Conservation (phyloP, 1,140 invertebrate species). For the Listronotus oregonensis region DNA sequence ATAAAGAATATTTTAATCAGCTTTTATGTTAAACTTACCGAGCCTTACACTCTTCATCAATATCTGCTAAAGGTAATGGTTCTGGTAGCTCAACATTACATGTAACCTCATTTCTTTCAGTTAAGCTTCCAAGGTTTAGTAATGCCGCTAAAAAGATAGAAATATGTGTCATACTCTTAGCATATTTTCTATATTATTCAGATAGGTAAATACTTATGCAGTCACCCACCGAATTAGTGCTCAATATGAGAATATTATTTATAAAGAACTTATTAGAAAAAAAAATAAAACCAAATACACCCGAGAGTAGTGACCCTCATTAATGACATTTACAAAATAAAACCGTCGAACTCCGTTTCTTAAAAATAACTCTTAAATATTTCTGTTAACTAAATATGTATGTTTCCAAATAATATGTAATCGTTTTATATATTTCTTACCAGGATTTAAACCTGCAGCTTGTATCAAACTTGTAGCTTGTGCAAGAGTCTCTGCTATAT, state of each 20-base stretch:
- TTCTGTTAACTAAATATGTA: no score
- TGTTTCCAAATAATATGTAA: no score
- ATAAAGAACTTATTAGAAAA: no score
- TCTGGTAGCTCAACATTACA: slow-evolving; percentile 73
- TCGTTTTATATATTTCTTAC: slow-evolving; percentile 47
- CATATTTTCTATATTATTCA: not conserved
- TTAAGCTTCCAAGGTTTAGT: slow-evolving; percentile 20
- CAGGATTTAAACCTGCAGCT: slow-evolving; percentile 65
- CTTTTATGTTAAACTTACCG: slow-evolving; percentile 51
- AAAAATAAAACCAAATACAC: no score
- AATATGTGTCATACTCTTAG: not conserved
- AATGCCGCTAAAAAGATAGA: slow-evolving; percentile 17
- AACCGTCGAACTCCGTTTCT: no score
- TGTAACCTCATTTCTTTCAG: slow-evolving; percentile 4
- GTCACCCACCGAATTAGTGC: no score
- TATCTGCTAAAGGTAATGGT: slow-evolving; percentile 72
- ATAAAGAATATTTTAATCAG: no score
- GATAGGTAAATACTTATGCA: no score
- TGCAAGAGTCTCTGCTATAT: slow-evolving; percentile 71
- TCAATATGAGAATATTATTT: no score
- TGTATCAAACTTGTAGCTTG: slow-evolving; percentile 73
- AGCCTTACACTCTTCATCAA: slow-evolving; percentile 71
- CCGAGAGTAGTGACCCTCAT: no score
- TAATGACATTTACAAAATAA: no score
- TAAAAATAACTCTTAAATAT: no score